Percentiles rank a stretch among this genome's conserved stretches.
Evolutionary conservation across 2,113 vertebrate genomes (phyloP).

Genomic region (Carassius carassius): DNA sequence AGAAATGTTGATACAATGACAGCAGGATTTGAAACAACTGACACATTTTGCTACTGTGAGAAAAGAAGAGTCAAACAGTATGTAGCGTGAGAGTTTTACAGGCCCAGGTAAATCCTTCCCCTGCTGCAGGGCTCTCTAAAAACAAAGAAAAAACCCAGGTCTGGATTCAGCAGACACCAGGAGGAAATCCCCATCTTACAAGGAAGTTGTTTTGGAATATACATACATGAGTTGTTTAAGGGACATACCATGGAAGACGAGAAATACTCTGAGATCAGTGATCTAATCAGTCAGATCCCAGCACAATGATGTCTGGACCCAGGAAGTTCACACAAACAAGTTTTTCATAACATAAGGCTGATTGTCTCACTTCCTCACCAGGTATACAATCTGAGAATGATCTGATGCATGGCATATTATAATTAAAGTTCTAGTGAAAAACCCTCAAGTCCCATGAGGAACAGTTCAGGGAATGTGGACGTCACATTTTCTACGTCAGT

Average conservation of each 20-base stretch:
- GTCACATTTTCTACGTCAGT: neutral
- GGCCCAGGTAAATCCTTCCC: conserved; percentile 22
- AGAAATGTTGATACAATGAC: neutral
- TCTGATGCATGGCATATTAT: conserved; percentile 11
- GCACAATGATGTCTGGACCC: neutral
- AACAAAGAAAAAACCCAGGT: neutral
- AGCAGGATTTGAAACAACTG: neutral
- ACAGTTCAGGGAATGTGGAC: neutral
- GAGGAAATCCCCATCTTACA: conserved; percentile 23
- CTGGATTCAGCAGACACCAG: conserved; percentile 11
- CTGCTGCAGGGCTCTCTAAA: neutral
- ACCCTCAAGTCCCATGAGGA: conserved; percentile 2
- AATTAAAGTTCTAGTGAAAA: neutral
- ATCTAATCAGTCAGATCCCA: neutral
- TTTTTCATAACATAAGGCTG: neutral
- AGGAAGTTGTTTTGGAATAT: conserved; percentile 38
- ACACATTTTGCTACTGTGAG: neutral
- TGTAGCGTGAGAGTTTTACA: neutral
- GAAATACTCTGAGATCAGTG: neutral
- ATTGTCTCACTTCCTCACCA: conserved; percentile 3
- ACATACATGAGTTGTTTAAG: conserved; percentile 17
- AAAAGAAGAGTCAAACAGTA: neutral
- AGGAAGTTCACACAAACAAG: neutral
- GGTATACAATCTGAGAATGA: neutral
- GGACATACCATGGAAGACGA: conserved; percentile 6